Base-by-base conservation (phyloP, 2,888 invertebrate genomes). In the Pyrrhosoma nymphula region DNA sequence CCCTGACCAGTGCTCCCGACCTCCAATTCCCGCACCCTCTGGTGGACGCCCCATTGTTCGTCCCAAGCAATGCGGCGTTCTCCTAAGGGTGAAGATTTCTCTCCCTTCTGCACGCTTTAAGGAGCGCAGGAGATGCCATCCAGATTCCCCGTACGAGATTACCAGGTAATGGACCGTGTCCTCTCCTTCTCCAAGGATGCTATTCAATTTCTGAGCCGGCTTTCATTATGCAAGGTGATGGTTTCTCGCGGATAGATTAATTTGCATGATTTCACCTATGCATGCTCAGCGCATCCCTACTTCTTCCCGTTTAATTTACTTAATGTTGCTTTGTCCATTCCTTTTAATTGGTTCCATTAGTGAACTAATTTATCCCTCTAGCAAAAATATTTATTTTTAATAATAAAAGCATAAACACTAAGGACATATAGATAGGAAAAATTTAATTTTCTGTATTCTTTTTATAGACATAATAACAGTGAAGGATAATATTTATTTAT, bases 121-220 rank as follows among this genome's bases (percentile, higher is more conserved):
- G 82, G 82, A 35, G 82, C 26, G 82, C 10, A 82, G 60, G 60
- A 82, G 82, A 82, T 35, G 82, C 82, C 35, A 35, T 82, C 35
- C 82, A 82, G 82, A 82, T 82, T 35, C 82, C 35, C 82, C 8
- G 60, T 12, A 8, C 18, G 82, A 82, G 82, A 82, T 82, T 82
- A 82, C 35, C 30, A 82, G 82, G 82, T 35, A 82, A 82, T 82
- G 82, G 82, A 35, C 82, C 82, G 82, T 82, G 82, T 82, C 35
- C 82, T 69, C 69, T 47, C 47, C 47, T 69, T n/a, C n/a, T 82
- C 82, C 82, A 82, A 82, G 82, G 82, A 82, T 18, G 82, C 30
- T 23, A 30, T 82, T 82, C 82, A 82, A 82, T 82, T 35, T 82
- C 82, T 82, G 82, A 18, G 82, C 30, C 82, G 30, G 12, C 82